Evolutionary conservation across 2,113 vertebrate species (phyloP), one percentile per base, ranked within the genome.

Genomic region (Lycaon pictus): DNA sequence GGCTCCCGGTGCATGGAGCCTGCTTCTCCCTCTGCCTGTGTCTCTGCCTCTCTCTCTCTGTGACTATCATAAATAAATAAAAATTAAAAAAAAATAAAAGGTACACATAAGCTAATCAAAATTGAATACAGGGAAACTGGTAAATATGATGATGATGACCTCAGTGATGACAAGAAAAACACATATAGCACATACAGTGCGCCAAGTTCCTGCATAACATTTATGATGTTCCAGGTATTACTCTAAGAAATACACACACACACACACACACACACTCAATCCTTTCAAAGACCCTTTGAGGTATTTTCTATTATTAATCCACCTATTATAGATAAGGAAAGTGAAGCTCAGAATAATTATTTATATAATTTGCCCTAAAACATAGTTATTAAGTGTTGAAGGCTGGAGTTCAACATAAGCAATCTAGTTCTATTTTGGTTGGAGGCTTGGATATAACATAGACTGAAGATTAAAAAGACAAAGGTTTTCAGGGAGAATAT

Each of bases 161-260:
- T 71, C n/a, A 37, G 55, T 8, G 48, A 56, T 93, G 27, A 93
- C 19, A 79, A 25, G 53, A 94, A 87, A 95, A 67, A 89, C 0
- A 82, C 65, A 86, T 37, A 71, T 32, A 96, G 23, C 43, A 43
- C 43, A 43, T 43, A 43, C 43, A 43, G 43, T 43, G 43, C 7
- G 43, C 43, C 43, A 43, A 43, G 6, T 43, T 43, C 43, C 43
- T 43, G 43, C 43, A 43, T 43, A 43, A 43, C 43, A 43, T 43
- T 43, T 43, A 43, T 0, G 6, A 27, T 81, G 60, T 81, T 96
- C 27, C 35, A 97, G 63, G 53, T 19, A 92, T 12, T 63, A 2
- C 85, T 96, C 25, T 90, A 93, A 94, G 55, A 95, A 96, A 97
- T n/a, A n/a, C n/a, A n/a, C n/a, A 62, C 60, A 60, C 58, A 22